Conservation (phyloP, 2,797 vertebrate species). For the Australoheros facetus region DNA sequence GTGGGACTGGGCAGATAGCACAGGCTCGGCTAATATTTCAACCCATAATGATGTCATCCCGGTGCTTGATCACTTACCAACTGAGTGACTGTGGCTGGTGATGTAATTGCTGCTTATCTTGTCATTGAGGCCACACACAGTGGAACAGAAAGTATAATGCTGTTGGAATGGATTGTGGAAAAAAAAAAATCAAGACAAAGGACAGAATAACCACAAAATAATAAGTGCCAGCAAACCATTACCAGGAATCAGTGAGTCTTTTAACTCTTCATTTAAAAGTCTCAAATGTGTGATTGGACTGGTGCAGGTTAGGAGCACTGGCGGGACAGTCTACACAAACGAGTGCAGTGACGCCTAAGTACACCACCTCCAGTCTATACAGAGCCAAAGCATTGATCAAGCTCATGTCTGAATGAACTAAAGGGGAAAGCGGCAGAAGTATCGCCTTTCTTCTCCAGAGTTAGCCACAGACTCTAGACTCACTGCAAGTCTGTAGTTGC, state of each 20-base stretch:
- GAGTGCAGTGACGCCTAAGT: constrained; percentile 78
- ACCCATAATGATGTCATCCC: constrained; percentile 62
- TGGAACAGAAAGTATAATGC: neutral
- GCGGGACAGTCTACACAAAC: constrained; percentile 69
- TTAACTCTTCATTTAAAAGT: constrained; percentile 52
- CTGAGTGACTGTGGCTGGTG: constrained; percentile 44
- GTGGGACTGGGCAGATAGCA: constrained; percentile 26
- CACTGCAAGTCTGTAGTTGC: constrained; percentile 21
- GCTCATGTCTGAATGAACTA: constrained; percentile 76
- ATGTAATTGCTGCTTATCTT: constrained; percentile 48
- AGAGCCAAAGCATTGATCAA: constrained; percentile 83
- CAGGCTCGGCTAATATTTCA: constrained; percentile 56
- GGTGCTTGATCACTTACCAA: constrained; percentile 58
- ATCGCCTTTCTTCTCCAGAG: constrained; percentile 70
- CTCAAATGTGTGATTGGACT: constrained; percentile 55
- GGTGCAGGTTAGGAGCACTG: constrained; percentile 23
- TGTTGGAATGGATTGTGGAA: neutral
- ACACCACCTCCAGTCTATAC: constrained; percentile 78
- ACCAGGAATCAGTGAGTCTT: constrained; percentile 41
- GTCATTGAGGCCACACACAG: constrained; percentile 36
- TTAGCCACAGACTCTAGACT: constrained; percentile 42
- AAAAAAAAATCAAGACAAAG: neutral
- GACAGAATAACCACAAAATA: neutral
- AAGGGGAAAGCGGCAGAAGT: constrained; percentile 62
- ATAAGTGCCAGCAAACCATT: neutral